Evolutionary conservation across 2,888 invertebrate species (phyloP), one percentile per base, ranked within the genome.

Genomic region (Heliconius ismenius): DNA sequence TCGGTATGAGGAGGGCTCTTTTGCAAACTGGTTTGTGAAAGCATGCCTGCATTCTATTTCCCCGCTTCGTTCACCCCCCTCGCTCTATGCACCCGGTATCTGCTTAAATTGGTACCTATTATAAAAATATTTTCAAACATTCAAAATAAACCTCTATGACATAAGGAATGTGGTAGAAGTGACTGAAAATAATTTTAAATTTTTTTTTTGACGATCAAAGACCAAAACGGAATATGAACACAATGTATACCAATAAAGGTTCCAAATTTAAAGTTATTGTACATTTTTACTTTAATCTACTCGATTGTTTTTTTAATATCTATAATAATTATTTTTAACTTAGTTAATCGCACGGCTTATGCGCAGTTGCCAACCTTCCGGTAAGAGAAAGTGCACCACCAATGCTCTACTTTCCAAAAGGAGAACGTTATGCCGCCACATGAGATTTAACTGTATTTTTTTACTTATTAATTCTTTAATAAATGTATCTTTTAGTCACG

Each of bases 321-420:
- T 43, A 64, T 65, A 36, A 32, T 74, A 54, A 73, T 68, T 10
- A n/a, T 76, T 69, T 43, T 70, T 80, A 76, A 78, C 70, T 79
- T 79, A 74, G 86, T 86, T 86, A 89, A 88, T 88, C 88, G 87
- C 87, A 87, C 88, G 86, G 86, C 83, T 84, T 83, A 84, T 88
- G 90, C 89, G 86, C 90, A 86, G 85, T 83, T 84, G 85, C 84
- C 84, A 85, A 83, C 85, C 87, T 86, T 89, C 86, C 87, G 87
- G 84, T 83, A 82, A 87, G 92, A 92, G 93, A 93, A 93, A 93
- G 93, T 93, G 85, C 90, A 86, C 82, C 81, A 80, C 82, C 86
- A 84, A 85, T 85, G 92, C 87, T 91, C 93, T 83, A 93, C 93
- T 93, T 93, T 92, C 90, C 88, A 87, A 84, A 83, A 89, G 85